Evolutionary conservation across 2,888 invertebrate genomes (phyloP).

Genomic region (Apotomis betuletana): DNA sequence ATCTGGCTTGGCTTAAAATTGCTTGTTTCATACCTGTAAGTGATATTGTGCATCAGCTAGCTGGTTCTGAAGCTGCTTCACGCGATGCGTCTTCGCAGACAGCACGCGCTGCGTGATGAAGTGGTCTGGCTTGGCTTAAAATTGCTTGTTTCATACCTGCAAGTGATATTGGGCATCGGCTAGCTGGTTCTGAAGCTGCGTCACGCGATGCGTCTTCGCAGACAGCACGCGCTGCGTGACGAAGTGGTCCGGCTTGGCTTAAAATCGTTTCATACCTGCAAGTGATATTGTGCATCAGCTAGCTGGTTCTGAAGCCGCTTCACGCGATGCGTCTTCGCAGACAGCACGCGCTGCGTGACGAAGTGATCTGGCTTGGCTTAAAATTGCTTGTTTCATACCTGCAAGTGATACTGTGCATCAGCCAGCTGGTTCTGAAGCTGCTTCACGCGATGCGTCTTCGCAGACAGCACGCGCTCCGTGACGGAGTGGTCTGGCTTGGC

Average conservation of each 20-base stretch:
- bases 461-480: slow-evolving; percentile 88
- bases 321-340: slow-evolving; percentile 89
- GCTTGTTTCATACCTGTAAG: slow-evolving; percentile 82
- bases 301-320: slow-evolving; percentile 89
- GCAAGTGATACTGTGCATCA: slow-evolving; percentile 88
- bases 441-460: slow-evolving; percentile 89
- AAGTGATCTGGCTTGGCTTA: slow-evolving; percentile 62
- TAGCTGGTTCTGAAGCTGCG: slow-evolving; percentile 90
- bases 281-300: too few species aligned
- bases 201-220: slow-evolving; percentile 89
- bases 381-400: slow-evolving; percentile 32
- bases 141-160: slow-evolving; percentile 81
- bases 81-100: slow-evolving; percentile 89
- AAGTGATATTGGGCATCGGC: slow-evolving; percentile 91
- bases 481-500: slow-evolving; percentile 66
- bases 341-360: slow-evolving; percentile 87
- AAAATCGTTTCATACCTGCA: too few species aligned
- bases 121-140: slow-evolving; percentile 60
- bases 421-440: slow-evolving; percentile 91
- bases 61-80: slow-evolving; percentile 91
- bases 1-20: slow-evolving; percentile 59
- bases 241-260: slow-evolving; percentile 55
- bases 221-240: slow-evolving; percentile 87
- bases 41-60: slow-evolving; percentile 91
- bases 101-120: slow-evolving; percentile 85